These are phyloP conservation scores for Seira musarum DNA, from an alignment of 2,888 invertebrate genomes.

Conservation along the genomic window DNA sequence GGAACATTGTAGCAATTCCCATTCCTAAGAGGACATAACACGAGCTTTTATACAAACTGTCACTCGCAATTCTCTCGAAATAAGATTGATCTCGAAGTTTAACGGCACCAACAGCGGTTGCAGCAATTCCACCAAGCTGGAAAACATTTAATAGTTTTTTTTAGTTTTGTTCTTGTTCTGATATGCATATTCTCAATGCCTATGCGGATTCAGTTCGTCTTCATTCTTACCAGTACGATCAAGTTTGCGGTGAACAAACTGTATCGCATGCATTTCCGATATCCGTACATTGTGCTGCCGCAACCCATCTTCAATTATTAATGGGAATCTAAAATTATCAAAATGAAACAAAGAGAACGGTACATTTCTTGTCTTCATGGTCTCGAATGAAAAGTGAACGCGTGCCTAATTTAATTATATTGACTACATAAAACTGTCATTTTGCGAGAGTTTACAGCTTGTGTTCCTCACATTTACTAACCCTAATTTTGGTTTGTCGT, in stretches of 20 bases:
- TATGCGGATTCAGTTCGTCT: neutral
- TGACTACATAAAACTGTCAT: no score
- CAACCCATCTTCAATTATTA: slow-evolving; percentile 59
- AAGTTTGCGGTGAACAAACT: slow-evolving; percentile 88
- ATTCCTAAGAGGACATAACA: slow-evolving; percentile 88
- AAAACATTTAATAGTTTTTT: no score
- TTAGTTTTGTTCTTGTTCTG: no score
- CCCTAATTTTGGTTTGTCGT: no score
- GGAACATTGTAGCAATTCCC: slow-evolving; percentile 84
- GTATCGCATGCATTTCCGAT: slow-evolving; percentile 90
- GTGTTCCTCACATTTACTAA: no score
- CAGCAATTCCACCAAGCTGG: slow-evolving; percentile 84
- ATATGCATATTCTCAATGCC: neutral
- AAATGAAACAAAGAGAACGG: slow-evolving; percentile 6
- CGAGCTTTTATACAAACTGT: slow-evolving; percentile 89
- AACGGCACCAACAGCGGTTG: slow-evolving; percentile 88
- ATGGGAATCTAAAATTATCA: neutral
- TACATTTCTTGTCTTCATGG: neutral
- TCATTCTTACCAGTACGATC: slow-evolving; percentile 87
- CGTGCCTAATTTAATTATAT: no score
- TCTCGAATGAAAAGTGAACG: no score
- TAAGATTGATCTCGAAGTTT: slow-evolving; percentile 88
- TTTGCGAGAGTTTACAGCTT: no score
- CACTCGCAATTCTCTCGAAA: slow-evolving; percentile 85
- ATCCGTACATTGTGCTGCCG: slow-evolving; percentile 87